Evolutionary conservation across 2,888 invertebrate species (phyloP), one percentile per base, ranked within the genome.

Genomic region (Tanypteryx hageni): DNA sequence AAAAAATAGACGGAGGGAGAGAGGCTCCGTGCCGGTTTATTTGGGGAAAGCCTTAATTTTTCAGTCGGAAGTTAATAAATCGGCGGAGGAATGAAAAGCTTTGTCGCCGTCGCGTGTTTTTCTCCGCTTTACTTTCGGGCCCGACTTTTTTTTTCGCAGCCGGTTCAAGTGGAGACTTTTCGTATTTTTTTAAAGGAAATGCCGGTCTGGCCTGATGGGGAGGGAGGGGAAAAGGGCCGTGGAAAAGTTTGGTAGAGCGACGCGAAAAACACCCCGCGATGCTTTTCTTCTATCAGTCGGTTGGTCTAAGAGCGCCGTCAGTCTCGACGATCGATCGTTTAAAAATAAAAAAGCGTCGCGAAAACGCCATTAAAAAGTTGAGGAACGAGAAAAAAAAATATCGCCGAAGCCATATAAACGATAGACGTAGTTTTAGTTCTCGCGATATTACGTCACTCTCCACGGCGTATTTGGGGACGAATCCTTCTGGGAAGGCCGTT

Each of bases 31-130:
- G 76, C 76, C 27, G 22, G 22, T 27, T 76, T 76, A 76, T 76
- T 76, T 76, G 13, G 76, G 27, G 27, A 76, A 27, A 13, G 76
- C 76, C 13, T 76, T 14, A 13, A 27, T 18, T 27, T 76, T 27
- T 76, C 27, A 76, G 76, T 27, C 76, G 76, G 27, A 13, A 76
- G 76, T 76, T 76, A 76, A 76, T 76, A 76, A 76, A 76, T 76
- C 27, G 76, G 22, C 27, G 18, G 11, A 76, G 76, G 76, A 76
- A 76, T 76, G 13, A 76, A 76, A 27, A 76, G 76, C 22, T 76
- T 76, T 76, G 27, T 27, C 44, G 44, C 44, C 44, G 44, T 44
- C 44, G 44, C 44, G 44, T 44, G 44, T 44, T 44, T 44, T 44
- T 76, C 76, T 76, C 76, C 22, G 68, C 68, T 76, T 13, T 27